phyloP scores from a whole-genome alignment of 2,113 vertebrate genomes.

The Arothron firmamentum region DNA sequence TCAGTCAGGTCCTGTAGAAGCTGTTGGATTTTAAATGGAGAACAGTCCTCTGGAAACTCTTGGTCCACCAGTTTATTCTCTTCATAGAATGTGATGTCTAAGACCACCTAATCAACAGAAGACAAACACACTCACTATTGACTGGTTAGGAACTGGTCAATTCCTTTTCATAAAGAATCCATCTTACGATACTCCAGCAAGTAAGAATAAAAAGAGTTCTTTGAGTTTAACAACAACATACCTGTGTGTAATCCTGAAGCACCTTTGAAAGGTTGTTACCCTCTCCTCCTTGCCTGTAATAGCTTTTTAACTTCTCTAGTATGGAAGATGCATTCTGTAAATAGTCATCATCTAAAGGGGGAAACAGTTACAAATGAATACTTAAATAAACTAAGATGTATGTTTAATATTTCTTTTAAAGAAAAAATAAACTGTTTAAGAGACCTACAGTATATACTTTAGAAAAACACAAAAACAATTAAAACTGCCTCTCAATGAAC shows the following conservation, averaged over 20 bases:
- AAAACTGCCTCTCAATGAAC: no score
- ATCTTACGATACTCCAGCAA: no score
- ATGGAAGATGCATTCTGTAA: slow-evolving; percentile 85
- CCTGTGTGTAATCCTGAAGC: slow-evolving; percentile 91
- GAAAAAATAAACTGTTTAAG: no score
- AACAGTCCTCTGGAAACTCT: slow-evolving; percentile 89
- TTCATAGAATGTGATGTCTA: slow-evolving; percentile 95
- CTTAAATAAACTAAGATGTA: no score
- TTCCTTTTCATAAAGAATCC: no score
- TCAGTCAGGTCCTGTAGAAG: slow-evolving; percentile 86
- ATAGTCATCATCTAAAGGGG: slow-evolving; percentile 83
- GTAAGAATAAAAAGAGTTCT: no score
- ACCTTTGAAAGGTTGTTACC: slow-evolving; percentile 76
- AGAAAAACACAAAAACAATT: no score
- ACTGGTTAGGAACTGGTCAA: no score
- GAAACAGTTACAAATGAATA: background rate
- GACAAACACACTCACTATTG: slow-evolving; percentile 7
- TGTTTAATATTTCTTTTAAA: no score
- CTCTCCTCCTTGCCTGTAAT: slow-evolving; percentile 81
- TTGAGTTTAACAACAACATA: slow-evolving; percentile 54
- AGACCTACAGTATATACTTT: no score
- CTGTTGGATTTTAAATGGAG: slow-evolving; percentile 87
- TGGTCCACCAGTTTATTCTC: slow-evolving; percentile 94
- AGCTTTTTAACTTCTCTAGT: slow-evolving; percentile 82
- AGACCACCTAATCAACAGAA: slow-evolving; percentile 76